Conservation (phyloP, 2,797 vertebrate species). For the Heliangelus exortis region DNA sequence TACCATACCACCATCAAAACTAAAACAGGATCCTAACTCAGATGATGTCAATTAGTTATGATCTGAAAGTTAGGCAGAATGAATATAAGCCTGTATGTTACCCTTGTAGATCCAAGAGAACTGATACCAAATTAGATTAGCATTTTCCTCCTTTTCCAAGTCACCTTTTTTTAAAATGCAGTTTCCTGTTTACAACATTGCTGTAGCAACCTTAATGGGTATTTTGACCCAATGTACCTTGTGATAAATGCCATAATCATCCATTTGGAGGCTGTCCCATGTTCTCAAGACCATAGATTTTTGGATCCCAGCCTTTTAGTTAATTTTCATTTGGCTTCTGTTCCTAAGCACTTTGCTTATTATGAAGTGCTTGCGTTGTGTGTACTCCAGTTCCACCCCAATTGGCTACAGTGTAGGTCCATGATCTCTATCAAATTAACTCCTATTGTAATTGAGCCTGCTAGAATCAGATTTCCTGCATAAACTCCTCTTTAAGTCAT, state of each 20-base stretch:
- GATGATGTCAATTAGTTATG: background rate
- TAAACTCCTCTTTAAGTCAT: slow-evolving; percentile 10
- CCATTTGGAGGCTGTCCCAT: slow-evolving; percentile 54
- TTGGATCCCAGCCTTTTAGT: slow-evolving; percentile 64
- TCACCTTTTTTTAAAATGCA: background rate
- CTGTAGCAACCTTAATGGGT: slow-evolving; percentile 26
- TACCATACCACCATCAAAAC: background rate
- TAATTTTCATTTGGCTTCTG: slow-evolving; percentile 72
- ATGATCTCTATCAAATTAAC: slow-evolving; percentile 67
- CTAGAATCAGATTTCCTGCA: background rate
- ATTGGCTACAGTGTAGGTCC: slow-evolving; percentile 52
- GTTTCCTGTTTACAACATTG: slow-evolving; percentile 48
- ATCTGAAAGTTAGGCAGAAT: background rate
- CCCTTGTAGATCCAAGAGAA: background rate
- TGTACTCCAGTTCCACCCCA: slow-evolving; percentile 45
- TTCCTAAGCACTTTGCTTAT: slow-evolving; percentile 63
- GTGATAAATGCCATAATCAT: slow-evolving; percentile 51
- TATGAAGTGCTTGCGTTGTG: slow-evolving; percentile 55
- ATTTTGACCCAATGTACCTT: slow-evolving; percentile 57
- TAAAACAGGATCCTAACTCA: background rate
- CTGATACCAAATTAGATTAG: background rate
- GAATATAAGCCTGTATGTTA: background rate
- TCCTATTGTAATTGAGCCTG: slow-evolving; percentile 45
- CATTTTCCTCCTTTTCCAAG: background rate
- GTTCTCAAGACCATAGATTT: slow-evolving; percentile 46